Conservation (phyloP, 2,113 vertebrate genomes). For the Seriola aureovittata region DNA sequence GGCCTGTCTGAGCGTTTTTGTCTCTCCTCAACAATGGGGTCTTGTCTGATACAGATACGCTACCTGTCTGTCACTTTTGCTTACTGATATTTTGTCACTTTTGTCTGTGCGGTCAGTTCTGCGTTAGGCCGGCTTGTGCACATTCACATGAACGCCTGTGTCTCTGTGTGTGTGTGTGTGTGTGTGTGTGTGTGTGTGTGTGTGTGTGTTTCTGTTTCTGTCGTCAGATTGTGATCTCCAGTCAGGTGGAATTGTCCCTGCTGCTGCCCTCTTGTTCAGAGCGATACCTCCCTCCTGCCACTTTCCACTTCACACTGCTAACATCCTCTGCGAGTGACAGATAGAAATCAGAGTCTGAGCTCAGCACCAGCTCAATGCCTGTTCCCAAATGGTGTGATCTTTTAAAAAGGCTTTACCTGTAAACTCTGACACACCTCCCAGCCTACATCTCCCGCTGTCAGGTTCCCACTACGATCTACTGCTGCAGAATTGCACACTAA, state of each 20-base stretch:
- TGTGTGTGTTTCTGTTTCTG: conserved; percentile 40
- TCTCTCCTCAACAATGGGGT: conserved; percentile 68
- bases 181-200: conserved; percentile 25
- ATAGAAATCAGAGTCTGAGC: conserved; percentile 76
- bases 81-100: conserved; percentile 71
- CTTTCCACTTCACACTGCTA: conserved; percentile 61
- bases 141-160: conserved; percentile 12
- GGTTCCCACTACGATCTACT: background rate
- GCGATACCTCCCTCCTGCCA: conserved; percentile 64
- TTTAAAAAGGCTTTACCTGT: conserved; percentile 58
- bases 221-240: conserved; percentile 78
- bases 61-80: conserved; percentile 75
- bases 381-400: conserved; percentile 55
- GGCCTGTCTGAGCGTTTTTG: conserved; percentile 56
- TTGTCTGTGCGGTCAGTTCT: conserved; percentile 42
- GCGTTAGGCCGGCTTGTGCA: conserved; percentile 8
- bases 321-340: conserved; percentile 75
- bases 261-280: conserved; percentile 59
- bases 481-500: conserved; percentile 35
- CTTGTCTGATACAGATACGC: conserved; percentile 75
- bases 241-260: conserved; percentile 67
- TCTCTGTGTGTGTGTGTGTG: conserved; percentile 1
- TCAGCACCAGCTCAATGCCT: conserved; percentile 43
- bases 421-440: conserved; percentile 27
- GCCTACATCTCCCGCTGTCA: conserved; percentile 13